A percentile compares a stretch with the other conserved stretches of the same genome.
Conservation (phyloP, 1,140 invertebrate genomes). For the Neodiprion fabricii region DNA sequence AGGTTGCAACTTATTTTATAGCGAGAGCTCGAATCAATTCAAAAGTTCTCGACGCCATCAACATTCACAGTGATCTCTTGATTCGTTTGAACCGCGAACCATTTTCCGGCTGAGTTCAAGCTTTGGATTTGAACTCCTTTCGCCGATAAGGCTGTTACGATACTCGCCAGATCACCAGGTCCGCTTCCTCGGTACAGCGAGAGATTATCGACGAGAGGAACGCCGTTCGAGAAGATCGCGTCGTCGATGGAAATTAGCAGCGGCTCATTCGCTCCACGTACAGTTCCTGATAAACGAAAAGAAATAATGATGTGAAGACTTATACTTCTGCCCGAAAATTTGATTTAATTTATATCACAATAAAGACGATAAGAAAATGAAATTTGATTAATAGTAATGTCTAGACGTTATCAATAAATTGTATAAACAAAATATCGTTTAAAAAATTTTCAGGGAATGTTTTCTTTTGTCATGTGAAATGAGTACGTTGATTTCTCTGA, state of each 20-base stretch:
- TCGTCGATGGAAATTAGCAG: constrained; percentile 55
- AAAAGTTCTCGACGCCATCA: constrained; percentile 44
- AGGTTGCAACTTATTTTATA: no score
- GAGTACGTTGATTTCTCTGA: no score
- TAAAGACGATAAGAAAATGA: no score
- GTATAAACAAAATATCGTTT: no score
- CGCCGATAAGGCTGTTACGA: constrained; percentile 40
- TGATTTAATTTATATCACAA: constrained; percentile 1
- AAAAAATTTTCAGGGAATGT: no score
- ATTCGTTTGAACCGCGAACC: constrained; percentile 50
- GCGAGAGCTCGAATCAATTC: constrained; percentile 15
- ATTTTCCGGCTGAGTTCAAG: constrained; percentile 42
- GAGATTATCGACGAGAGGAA: constrained; percentile 46
- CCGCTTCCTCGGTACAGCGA: constrained; percentile 46
- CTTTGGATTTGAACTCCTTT: constrained; percentile 40
- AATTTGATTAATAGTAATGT: no score
- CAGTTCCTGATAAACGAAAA: constrained; percentile 45
- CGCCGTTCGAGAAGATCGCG: constrained; percentile 44
- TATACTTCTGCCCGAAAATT: constrained; percentile 18
- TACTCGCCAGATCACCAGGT: constrained; percentile 40
- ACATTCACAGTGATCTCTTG: constrained; percentile 36
- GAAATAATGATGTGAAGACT: constrained; percentile 17
- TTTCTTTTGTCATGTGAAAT: no score
- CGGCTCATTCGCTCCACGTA: constrained; percentile 43
- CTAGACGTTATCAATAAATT: no score